Evolutionary conservation across 2,888 invertebrate species (phyloP).

Genomic region (Mythimna vitellina): DNA sequence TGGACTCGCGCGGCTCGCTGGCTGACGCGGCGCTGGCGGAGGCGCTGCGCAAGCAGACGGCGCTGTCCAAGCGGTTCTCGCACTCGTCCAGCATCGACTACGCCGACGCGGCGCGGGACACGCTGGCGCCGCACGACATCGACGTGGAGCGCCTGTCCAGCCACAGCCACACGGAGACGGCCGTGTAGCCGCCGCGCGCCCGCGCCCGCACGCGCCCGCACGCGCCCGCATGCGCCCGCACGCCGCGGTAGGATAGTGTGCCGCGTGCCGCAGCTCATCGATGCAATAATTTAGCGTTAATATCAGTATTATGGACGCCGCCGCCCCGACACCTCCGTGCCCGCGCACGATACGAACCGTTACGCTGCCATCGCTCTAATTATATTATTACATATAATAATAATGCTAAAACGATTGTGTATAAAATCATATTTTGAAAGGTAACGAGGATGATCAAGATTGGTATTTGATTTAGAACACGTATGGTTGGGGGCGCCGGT

Average conservation of each 20-base stretch:
- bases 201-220: slow-evolving; percentile 57
- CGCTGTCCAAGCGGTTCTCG: slow-evolving; percentile 97
- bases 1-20: slow-evolving; percentile 98
- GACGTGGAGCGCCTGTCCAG: slow-evolving; percentile 98
- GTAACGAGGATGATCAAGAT: slow-evolving; percentile 76
- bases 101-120: slow-evolving; percentile 91
- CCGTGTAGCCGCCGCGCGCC: slow-evolving; percentile 91
- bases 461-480: slow-evolving; percentile 79
- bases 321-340: slow-evolving; percentile 65
- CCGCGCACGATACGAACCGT: slow-evolving; percentile 68
- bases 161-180: slow-evolving; percentile 98
- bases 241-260: slow-evolving; percentile 56
- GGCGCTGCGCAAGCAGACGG: slow-evolving; percentile 98
- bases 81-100: slow-evolving; percentile 97
- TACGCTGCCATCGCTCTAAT: slow-evolving; percentile 82
- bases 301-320: slow-evolving; percentile 74
- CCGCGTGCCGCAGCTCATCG: slow-evolving; percentile 67
- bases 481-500: slow-evolving; percentile 70
- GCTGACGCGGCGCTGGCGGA: slow-evolving; percentile 98
- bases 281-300: slow-evolving; percentile 74
- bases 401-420: slow-evolving; percentile 81
- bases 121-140: slow-evolving; percentile 97
- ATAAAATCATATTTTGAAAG: slow-evolving; percentile 83
- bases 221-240: slow-evolving; percentile 29
- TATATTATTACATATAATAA: slow-evolving; percentile 69